These are phyloP conservation scores for Anarhynchus alexandrinus DNA, from an alignment of 2,113 vertebrate genomes.

Conservation along the genomic window DNA sequence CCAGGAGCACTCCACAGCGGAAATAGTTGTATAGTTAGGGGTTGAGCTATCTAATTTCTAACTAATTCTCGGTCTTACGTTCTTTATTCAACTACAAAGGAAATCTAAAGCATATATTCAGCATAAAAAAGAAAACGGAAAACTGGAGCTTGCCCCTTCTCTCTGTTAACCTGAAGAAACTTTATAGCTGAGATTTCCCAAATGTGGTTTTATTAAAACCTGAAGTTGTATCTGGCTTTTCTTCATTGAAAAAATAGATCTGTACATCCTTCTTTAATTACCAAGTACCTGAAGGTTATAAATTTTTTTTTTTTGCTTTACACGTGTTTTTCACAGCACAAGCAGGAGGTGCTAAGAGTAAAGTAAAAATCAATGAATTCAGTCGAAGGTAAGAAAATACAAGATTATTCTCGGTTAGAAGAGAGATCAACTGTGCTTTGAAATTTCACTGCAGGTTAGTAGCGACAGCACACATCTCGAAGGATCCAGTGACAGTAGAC, in stretches of 20 bases:
- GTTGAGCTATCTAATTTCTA: background rate
- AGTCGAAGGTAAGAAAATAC: conserved; percentile 73
- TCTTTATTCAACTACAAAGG: background rate
- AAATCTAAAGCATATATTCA: background rate
- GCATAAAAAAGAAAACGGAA: background rate
- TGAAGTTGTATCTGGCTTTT: conserved; percentile 63
- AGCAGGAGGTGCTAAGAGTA: conserved; percentile 64
- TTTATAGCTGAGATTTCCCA: conserved; percentile 34
- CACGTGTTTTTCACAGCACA: conserved; percentile 56
- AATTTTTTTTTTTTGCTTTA: conserved; percentile 29
- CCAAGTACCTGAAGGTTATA: conserved; percentile 66
- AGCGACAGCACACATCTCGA: conserved; percentile 74
- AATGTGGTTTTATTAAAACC: conserved; percentile 48
- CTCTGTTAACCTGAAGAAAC: conserved; percentile 50
- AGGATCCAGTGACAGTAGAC: conserved; percentile 68
- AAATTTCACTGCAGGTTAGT: conserved; percentile 70
- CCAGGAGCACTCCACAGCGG: background rate
- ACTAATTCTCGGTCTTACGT: background rate
- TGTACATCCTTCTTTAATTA: conserved; percentile 71
- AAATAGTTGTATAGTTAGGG: background rate
- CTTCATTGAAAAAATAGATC: conserved; percentile 76
- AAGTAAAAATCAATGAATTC: conserved; percentile 55
- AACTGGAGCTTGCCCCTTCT: conserved; percentile 9
- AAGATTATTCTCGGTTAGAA: conserved; percentile 60
- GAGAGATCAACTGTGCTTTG: conserved; percentile 71